Base-by-base conservation (phyloP, 2,888 invertebrate genomes). In the Andrena praecox region DNA sequence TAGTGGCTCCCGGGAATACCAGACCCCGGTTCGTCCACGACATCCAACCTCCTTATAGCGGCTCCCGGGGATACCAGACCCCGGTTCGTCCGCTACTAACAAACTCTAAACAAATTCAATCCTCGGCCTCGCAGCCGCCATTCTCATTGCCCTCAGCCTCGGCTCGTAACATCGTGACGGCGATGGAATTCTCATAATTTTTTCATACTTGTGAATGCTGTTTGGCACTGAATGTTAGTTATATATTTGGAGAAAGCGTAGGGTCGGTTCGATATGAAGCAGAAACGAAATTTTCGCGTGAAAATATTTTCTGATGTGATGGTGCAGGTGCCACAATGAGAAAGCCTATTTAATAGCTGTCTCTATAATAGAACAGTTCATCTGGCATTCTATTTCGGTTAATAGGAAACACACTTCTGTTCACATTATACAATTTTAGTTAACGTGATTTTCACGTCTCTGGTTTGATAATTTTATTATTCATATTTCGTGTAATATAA, bases 331-430 rank as follows among this genome's bases (percentile, higher is more conserved):
- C 52, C 20, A 20, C 20, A 42, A 20, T 56, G 56, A 27, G 56
- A 56, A 56, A 56, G 24, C 12, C 56, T 56, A 56, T 10, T 20
- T 42, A 42, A 42, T 56, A 56, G 56, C 56, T 56, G 56, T 27
- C 27, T 56, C 56, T 56, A 56, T 56, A 56, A 24, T 56, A 56
- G 56, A 56, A 56, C 56, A 10, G 56, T 56, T 56, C 56, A 27
- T 56, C 56, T 56, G 56, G 56, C 56, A 56, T 10, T 56, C 56
- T 56, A 56, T 56, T 56, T 56, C 56, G 56, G 56, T 24, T 27
- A 56, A 24, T 56, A 24, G 24, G 56, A 56, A 56, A 24, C 24
- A 52, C 8, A 52, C 20, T 52, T 52, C 27, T 56, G 24, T 56
- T 10, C 56, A 56, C 56, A 24, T 56, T 20, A 10, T 56, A 56